Base-by-base conservation (phyloP, 2,113 vertebrate genomes). In the Varanus komodoensis region DNA sequence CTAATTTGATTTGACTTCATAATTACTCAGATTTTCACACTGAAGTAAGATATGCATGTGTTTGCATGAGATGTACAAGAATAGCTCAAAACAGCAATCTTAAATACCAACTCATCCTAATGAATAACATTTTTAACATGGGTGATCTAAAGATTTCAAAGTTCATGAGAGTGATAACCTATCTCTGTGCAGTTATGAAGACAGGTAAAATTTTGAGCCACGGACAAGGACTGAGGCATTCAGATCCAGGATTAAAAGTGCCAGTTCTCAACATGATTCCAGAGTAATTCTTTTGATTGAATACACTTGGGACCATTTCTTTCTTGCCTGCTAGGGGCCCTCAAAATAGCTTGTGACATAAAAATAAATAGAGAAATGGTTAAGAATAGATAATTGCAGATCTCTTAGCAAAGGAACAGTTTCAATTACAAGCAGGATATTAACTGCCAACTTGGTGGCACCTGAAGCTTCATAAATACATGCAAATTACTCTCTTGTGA, bases 1-100 rank as follows among this genome's bases (percentile, higher is more conserved):
- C 38, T 29, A 75, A 82, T 82, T 80, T 87, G 88, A 78, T 52
- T 74, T 80, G 14, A 11, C 14, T 0, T 11, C 48, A 54, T 38
- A 19, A 73, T 25, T 88, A 21, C n/a, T 50, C n/a, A 54, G 6
- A 75, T 75, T n/a, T 73, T 88, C 83, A 78, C 91, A 89, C 89
- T 74, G 89, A 21, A 71, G 85, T 71, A 92, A 87, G 75, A 29
- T 3, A 21, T 78, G 57, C 57, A 74, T 23, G 25, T 32, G 19
- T 19, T 7, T 48, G 38, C 79, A 79, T 74, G 23, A 27, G 79
- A 85, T 85, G 48, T n/a, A 52, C 27, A 52, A n/a, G 44, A 19
- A 23, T 4, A 8, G 34, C 23, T 8, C 29, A 71, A 84, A 84
- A 77, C 12, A 44, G 15, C 52, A 15, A 87, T 38, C 73, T 34